phyloP scores from a whole-genome alignment of 2,797 vertebrate genomes.

The Peromyscus eremicus region DNA sequence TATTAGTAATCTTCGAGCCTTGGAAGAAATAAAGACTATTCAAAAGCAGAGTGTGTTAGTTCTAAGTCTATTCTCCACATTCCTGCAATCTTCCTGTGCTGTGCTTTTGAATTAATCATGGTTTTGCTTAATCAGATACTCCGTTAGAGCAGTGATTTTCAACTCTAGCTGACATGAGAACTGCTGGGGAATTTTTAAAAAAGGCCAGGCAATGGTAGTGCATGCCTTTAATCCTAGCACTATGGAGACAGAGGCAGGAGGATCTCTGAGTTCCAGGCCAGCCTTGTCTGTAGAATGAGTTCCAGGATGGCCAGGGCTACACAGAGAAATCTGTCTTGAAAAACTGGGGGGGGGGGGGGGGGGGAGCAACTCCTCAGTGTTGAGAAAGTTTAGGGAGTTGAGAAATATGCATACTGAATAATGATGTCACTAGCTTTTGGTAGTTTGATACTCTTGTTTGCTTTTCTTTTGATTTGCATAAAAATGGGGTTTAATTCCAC shows the following conservation, averaged over 20 bases:
- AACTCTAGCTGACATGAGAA: background rate
- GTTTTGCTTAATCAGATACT: slow-evolving; percentile 51
- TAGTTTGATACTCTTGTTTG: background rate
- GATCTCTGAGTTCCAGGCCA: no score
- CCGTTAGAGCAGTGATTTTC: slow-evolving; percentile 28
- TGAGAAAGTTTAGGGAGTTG: no score
- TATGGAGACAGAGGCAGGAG: no score
- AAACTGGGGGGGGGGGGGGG: no score
- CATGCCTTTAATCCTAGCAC: no score
- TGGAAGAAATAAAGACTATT: slow-evolving; percentile 21
- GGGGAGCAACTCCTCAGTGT: no score
- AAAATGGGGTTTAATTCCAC: slow-evolving; percentile 14
- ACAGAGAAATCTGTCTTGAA: no score
- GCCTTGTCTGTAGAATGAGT: no score
- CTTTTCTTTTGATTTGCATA: slow-evolving; percentile 57
- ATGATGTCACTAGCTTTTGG: background rate
- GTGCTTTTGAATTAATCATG: slow-evolving; percentile 31
- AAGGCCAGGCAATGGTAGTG: no score
- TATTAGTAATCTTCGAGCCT: slow-evolving; percentile 44
- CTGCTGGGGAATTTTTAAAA: background rate
- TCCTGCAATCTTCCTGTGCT: background rate
- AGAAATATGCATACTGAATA: slow-evolving; percentile 18
- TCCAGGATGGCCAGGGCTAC: no score
- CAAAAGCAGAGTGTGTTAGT: background rate
- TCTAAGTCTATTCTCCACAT: background rate